Evolutionary conservation across 2,113 vertebrate genomes (phyloP), one percentile per base, ranked within the genome.

Genomic region (Apeltes quadracus): DNA sequence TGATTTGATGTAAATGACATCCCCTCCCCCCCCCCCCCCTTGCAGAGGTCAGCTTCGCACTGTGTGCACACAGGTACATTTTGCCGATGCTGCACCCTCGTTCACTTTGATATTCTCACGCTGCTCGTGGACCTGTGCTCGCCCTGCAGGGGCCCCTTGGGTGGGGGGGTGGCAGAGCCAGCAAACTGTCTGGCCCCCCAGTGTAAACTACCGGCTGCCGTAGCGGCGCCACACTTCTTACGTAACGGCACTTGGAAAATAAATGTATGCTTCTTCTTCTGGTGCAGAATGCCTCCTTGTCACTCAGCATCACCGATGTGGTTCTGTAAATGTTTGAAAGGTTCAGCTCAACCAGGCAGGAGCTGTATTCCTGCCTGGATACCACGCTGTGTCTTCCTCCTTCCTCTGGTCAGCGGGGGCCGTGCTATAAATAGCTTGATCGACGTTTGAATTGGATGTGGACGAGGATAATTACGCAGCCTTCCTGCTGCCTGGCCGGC

Each of bases 391-490:
- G n/a, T n/a, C n/a, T n/a, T n/a, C n/a, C n/a, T n/a, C n/a, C n/a
- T 50, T 76, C 55, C 39, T 56, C 78, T 63, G 2, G 78, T 73
- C 64, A 43, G 34, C 1, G 10, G 62, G 50, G 8, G 39, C 53
- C 77, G 76, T 64, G 84, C 84, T 88, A 85, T 84, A 85, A 89
- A 90, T 87, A 85, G 82, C 88, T 88, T 84, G 85, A 92, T 91
- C 88, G 89, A 87, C 91, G 84, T 91, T 86, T 85, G 76, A 89
- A 88, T 91, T 84, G 86, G 84, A 81, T 78, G 75, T 75, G 81
- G 87, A 87, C 85, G 78, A 87, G 39, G 32, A 78, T 88, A 91
- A 91, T 90, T 88, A 91, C 80, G 77, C 84, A 65, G 84, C 66
- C 88, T 89, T 80, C 85, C 83, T 87, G 87, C 84, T 86, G 86